Percentiles rank a stretch among this genome's conserved stretches.
Conservation (phyloP, 2,797 vertebrate genomes). For the Malurus splendens region DNA sequence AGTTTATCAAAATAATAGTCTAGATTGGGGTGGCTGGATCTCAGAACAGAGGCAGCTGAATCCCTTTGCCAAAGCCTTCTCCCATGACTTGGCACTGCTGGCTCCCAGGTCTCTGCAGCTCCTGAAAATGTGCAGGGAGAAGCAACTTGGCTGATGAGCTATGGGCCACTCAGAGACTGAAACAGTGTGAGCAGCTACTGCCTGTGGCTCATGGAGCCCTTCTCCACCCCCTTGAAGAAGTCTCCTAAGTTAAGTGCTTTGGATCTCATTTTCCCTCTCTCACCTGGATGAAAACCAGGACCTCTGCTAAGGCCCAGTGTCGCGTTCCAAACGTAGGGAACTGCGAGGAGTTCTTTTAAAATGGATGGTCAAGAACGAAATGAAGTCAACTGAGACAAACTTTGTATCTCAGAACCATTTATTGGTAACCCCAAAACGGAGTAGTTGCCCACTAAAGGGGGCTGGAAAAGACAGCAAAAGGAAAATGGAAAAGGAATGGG, state of each 20-base stretch:
- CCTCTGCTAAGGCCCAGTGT: background rate
- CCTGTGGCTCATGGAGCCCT: background rate
- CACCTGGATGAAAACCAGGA: background rate
- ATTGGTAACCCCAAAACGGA: too few relatives aligned
- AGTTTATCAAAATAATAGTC: background rate
- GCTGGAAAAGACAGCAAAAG: too few relatives aligned
- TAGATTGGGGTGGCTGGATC: background rate
- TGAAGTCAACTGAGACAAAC: too few relatives aligned
- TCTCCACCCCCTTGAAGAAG: background rate
- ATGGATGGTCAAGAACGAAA: too few relatives aligned
- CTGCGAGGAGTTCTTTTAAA: too few relatives aligned
- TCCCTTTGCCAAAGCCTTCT: background rate
- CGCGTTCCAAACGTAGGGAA: too few relatives aligned
- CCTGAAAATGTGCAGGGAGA: background rate
- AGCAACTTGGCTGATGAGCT: background rate
- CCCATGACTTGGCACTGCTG: background rate
- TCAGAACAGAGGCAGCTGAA: background rate
- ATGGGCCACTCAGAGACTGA: background rate
- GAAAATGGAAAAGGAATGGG: too few relatives aligned
- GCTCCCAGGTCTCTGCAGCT: background rate
- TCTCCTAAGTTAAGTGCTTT: background rate
- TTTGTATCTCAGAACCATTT: too few relatives aligned
- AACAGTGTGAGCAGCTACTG: rapidly evolving
- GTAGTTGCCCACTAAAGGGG: too few relatives aligned
- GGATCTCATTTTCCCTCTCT: background rate